Conservation (phyloP, 2,888 invertebrate genomes). For the Trissonchulus sp. region DNA sequence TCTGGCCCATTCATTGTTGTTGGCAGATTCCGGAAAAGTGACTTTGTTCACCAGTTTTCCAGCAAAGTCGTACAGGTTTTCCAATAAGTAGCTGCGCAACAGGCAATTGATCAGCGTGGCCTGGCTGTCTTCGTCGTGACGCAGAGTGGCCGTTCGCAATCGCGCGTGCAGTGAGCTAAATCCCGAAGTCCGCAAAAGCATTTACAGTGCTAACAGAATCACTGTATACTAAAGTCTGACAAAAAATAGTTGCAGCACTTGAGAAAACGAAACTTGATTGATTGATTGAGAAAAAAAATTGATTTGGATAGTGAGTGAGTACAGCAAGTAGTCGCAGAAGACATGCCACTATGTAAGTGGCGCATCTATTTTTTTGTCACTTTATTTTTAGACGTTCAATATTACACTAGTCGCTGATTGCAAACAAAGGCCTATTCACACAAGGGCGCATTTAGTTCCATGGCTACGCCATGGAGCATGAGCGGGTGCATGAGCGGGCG, state of each 20-base stretch:
- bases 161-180: slow-evolving; percentile 69
- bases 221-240: too few relatives aligned
- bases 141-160: slow-evolving; percentile 83
- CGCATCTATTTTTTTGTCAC: not conserved
- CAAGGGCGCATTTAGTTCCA: too few relatives aligned
- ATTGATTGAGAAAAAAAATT: slow-evolving; percentile 7
- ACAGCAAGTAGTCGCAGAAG: too few relatives aligned
- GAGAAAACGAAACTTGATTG: too few relatives aligned
- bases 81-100: slow-evolving; percentile 86
- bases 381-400: too few relatives aligned
- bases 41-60: slow-evolving; percentile 88
- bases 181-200: too few relatives aligned
- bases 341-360: too few relatives aligned
- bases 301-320: not conserved
- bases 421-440: too few relatives aligned
- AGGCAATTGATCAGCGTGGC: slow-evolving; percentile 92
- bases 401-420: too few relatives aligned
- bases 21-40: slow-evolving; percentile 89
- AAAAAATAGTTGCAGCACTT: too few relatives aligned
- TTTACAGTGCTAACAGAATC: not conserved
- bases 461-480: too few relatives aligned
- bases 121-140: slow-evolving; percentile 94
- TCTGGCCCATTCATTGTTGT: slow-evolving; percentile 97
- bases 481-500: too few relatives aligned
- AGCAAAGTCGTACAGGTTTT: slow-evolving; percentile 88